phyloP scores from a whole-genome alignment of 2,797 vertebrate species.

The Coluber constrictor region DNA sequence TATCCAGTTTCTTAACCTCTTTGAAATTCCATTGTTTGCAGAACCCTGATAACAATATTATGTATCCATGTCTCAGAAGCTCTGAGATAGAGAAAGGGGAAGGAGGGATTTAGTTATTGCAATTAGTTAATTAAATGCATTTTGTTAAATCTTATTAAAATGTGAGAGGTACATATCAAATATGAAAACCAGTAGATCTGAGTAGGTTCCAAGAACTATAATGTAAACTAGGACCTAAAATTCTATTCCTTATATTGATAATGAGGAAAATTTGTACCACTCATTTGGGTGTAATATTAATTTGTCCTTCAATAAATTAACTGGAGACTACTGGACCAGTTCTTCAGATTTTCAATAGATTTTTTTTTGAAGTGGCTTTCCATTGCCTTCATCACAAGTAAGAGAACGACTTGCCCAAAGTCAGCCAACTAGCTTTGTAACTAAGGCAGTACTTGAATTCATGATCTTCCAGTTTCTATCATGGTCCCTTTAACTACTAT shows the following conservation, averaged over 20 bases:
- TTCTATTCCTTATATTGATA: neutral
- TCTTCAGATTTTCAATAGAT: neutral
- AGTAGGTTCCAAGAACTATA: neutral
- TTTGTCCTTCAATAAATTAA: neutral
- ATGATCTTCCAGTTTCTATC: neutral
- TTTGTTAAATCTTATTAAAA: neutral
- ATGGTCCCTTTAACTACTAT: neutral
- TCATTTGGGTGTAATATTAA: neutral
- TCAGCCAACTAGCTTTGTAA: neutral
- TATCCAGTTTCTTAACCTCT: constrained; percentile 63
- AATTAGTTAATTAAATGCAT: neutral
- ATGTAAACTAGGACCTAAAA: neutral
- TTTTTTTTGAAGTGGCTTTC: neutral
- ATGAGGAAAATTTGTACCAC: neutral
- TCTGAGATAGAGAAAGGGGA: neutral
- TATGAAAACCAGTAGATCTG: neutral
- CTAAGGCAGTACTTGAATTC: neutral
- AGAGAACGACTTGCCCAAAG: neutral
- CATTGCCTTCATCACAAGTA: neutral
- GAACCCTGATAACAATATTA: constrained; percentile 52
- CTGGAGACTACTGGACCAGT: neutral
- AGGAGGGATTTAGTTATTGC: neutral
- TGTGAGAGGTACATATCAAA: neutral
- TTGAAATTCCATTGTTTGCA: constrained; percentile 55
- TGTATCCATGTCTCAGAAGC: constrained; percentile 46